phyloP scores from a whole-genome alignment of 2,888 invertebrate species.

The Liopterus haemorrhoidalis region DNA sequence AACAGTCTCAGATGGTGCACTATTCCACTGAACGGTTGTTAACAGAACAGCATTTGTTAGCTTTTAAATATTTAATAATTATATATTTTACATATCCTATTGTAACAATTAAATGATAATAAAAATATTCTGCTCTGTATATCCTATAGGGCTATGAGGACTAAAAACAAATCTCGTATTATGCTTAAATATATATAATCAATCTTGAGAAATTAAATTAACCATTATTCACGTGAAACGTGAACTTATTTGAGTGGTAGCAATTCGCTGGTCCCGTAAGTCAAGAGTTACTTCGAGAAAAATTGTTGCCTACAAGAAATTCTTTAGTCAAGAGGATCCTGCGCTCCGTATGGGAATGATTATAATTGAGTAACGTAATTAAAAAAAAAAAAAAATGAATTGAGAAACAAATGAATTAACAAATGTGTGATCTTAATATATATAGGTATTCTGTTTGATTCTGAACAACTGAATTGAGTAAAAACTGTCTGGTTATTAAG shows the following conservation, averaged over 20 bases:
- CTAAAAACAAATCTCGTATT: constrained; percentile 17
- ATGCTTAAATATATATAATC: not conserved
- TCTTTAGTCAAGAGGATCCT: not conserved
- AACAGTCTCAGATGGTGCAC: constrained; percentile 18
- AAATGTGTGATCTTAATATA: too few relatives aligned
- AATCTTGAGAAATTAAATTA: too few relatives aligned
- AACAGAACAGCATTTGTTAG: constrained; percentile 22
- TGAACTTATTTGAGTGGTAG: too few relatives aligned
- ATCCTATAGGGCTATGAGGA: constrained; percentile 39
- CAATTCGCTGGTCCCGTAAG: constrained; percentile 19
- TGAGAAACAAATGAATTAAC: too few relatives aligned
- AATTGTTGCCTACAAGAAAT: not conserved
- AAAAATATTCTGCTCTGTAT: constrained; percentile 45
- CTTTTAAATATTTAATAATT: constrained; percentile 13
- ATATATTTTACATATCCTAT: constrained; percentile 29
- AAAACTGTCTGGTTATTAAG: too few relatives aligned
- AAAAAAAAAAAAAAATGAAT: too few relatives aligned
- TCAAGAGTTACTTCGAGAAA: too few relatives aligned
- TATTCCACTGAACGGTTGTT: constrained; percentile 8
- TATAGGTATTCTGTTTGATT: too few relatives aligned
- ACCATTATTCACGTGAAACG: too few relatives aligned
- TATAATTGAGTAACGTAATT: too few relatives aligned
- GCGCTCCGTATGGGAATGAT: too few relatives aligned
- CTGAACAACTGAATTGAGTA: too few relatives aligned
- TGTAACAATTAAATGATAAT: constrained; percentile 38